Evolutionary conservation across 2,888 invertebrate genomes (phyloP), one percentile per base, ranked within the genome.

Genomic region (Adelognathus sp.): DNA sequence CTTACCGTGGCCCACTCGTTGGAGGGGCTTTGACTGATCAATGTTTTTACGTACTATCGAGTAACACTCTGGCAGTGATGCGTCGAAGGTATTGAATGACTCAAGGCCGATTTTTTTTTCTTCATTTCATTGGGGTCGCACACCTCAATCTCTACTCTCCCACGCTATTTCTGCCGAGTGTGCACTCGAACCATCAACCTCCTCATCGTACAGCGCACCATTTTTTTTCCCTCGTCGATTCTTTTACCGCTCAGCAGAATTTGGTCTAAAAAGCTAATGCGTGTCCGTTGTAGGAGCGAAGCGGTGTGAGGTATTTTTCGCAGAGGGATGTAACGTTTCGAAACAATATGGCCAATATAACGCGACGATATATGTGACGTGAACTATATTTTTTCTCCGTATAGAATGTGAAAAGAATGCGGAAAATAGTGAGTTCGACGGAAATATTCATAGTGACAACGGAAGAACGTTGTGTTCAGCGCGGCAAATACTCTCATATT

Each of bases 171-270:
- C 70, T 66, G 36, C 60, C 46, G 75, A 79, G 74, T 75, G 66
- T 64, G 74, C 75, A 79, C 79, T 79, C 54, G 75, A 58, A 75
- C 74, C 66, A 71, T 75, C 70, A 70, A 75, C 79, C 60, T 71
- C 66, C 52, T 61, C 70, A 36, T 33, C 50, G 54, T 71, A n/a
- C n/a, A n/a, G n/a, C n/a, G n/a, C 78, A 54, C 54, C 31, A 16
- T 27, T 39, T 71, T 71, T 67, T 61, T 69, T 60, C 46, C 36
- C 39, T 18, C 29, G 36, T 39, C 6, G 11, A 60, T 64, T 6
- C 50, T 27, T 50, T 18, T 18, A n/a, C 69, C 33, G 33, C 52
- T 31, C 39, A 72, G 73, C 58, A 58, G 64, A 50, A 31, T 78
- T 56, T 16, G 29, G 56, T 54, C 44, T 24, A 60, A 70, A 78